These are phyloP conservation scores for Scytalopus superciliaris DNA, from an alignment of 2,113 vertebrate species.

Conservation along the genomic window DNA sequence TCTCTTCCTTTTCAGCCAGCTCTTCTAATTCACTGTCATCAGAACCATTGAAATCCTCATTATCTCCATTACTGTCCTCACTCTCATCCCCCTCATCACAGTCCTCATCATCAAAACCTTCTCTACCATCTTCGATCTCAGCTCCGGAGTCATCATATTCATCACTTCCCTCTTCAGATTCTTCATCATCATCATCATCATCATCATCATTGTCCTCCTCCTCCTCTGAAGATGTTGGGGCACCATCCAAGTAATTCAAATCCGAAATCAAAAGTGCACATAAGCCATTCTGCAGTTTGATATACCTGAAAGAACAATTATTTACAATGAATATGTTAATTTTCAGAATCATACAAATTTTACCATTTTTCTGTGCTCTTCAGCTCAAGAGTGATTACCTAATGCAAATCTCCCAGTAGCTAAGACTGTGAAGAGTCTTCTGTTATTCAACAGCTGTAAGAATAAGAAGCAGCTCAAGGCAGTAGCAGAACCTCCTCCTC, in stretches of 20 bases:
- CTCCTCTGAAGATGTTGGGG: slow-evolving; percentile 68
- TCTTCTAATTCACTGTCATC: slow-evolving; percentile 80
- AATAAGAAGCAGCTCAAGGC: neutral
- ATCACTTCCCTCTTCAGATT: slow-evolving; percentile 69
- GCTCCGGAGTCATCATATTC: slow-evolving; percentile 83
- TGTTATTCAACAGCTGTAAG: neutral
- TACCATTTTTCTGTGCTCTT: neutral
- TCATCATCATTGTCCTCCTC: slow-evolving; percentile 54
- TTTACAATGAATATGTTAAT: neutral
- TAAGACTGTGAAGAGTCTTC: neutral
- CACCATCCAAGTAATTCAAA: slow-evolving; percentile 76
- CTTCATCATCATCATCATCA: neutral
- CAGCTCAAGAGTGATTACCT: neutral
- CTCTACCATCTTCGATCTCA: slow-evolving; percentile 80
- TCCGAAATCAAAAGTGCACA: slow-evolving; percentile 92
- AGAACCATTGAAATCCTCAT: slow-evolving; percentile 74
- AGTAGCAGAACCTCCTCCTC: neutral
- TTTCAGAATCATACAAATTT: neutral
- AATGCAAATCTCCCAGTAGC: neutral
- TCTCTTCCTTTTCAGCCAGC: slow-evolving; percentile 67
- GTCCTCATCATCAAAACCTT: slow-evolving; percentile 81
- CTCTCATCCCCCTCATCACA: slow-evolving; percentile 77
- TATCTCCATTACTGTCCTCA: slow-evolving; percentile 74
- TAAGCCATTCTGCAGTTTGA: slow-evolving; percentile 88
- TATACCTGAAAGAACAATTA: slow-evolving; percentile 77